Evolutionary conservation across 2,113 vertebrate species (phyloP), one percentile per base, ranked within the genome.

Genomic region (Protobothrops flavoviridis): DNA sequence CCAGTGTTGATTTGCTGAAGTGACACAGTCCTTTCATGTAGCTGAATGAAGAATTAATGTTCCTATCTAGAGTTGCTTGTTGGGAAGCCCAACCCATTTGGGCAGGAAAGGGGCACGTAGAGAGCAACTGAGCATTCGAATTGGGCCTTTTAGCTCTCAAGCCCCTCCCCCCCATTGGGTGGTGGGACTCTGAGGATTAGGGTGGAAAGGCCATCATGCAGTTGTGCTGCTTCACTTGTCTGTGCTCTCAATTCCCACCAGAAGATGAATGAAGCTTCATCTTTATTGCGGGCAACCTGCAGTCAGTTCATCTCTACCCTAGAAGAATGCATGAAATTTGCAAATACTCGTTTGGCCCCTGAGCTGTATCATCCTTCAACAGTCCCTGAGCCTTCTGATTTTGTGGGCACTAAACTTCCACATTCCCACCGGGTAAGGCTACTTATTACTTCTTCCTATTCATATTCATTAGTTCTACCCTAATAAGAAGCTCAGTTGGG

Each of bases 321-420:
- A 29, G 96, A 97, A 90, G 96, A 97, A 21, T 97, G 96, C 91
- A 96, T 97, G 92, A 95, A 94, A 61, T 95, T 95, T 52, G 94
- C 96, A 92, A 95, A 92, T 29, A 89, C 94, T 15, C 94, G 85
- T 13, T 85, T 95, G 61, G 89, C 96, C 48, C 94, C 94, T 1
- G 94, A 95, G 43, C 94, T 94, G 11, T 91, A 93, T 69, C 81
- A 89, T 9, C 92, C 91, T 55, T 90, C 89, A 3, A 33, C 92
- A 0, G 90, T 94, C 10, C 92, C 95, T 12, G 90, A 93, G 57
- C 88, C 94, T 8, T 93, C 90, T n/a, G 93, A 94, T 64, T 93
- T 94, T 43, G 95, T 96, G 33, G 94, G 92, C 81, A 95, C 92
- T 86, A 95, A 93, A 55, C 94, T 94, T 20, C 95, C 94, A 5